Evolutionary conservation across 1,140 invertebrate species (phyloP), one percentile per base, ranked within the genome.

Genomic region (Papilio glaucus): DNA sequence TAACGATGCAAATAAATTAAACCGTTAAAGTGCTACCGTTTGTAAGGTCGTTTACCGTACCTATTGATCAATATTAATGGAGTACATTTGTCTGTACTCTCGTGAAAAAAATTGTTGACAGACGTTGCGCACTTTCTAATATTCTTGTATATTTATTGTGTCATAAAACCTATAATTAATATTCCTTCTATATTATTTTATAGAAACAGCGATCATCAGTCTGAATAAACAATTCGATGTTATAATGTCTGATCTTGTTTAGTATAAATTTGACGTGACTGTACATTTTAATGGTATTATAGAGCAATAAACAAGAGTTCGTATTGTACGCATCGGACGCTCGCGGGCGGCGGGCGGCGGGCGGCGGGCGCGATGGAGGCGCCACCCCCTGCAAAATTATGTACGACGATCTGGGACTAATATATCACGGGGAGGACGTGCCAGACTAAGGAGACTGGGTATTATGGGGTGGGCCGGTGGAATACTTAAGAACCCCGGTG

Each of bases 321-420:
- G 85, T 84, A 91, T 90, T 92, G 90, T 89, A 80, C 79, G 81
- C 81, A 85, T 86, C 82, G 85, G 84, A 80, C 81, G 78, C 75
- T 77, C 49, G 49, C 49, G 49, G 49, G 18, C 75, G 81, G 82
- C 75, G 82, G 82, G 79, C 80, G 67, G 81, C 77, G 77, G 76
- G 76, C 68, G 76, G 75, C 74, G 82, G 82, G 77, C 72, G 79
- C 73, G 53, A 76, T 83, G 87, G 85, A 72, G 86, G 77, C 72
- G 72, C 85, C 87, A 85, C 88, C 90, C 89, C 80, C 87, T 84
- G 85, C 89, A 92, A 92, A 93, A 93, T 93, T 93, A 93, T 93
- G 90, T 93, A 93, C 91, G 91, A 93, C 91, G 91, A 91, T 90
- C 91, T 92, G 91, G 91, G 91, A 93, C 87, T 89, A 91, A 93